Conservation (phyloP, 2,888 invertebrate genomes). For the Esperia sulphurella region DNA sequence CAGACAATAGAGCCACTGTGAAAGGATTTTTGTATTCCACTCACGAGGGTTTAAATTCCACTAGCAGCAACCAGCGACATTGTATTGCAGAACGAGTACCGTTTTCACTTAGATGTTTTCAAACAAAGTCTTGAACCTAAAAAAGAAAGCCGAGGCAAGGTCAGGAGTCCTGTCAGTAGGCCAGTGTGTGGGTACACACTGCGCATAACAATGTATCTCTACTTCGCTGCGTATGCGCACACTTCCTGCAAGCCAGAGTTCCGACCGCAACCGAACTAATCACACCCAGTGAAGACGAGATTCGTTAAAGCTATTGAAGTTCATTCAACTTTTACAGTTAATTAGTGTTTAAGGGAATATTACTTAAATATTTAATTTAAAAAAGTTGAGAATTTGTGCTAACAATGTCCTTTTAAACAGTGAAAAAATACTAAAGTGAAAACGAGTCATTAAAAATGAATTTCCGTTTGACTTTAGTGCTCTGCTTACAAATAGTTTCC, state of each 20-base stretch:
- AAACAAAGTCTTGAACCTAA: slow-evolving; percentile 18
- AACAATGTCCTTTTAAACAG: background rate
- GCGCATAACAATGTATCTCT: slow-evolving; percentile 47
- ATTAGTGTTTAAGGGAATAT: too few relatives aligned
- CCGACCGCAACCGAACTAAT: slow-evolving; percentile 5
- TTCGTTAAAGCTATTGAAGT: too few relatives aligned
- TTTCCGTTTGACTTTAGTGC: slow-evolving; percentile 19
- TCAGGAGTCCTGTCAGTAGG: slow-evolving; percentile 59
- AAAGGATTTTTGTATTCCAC: too few relatives aligned
- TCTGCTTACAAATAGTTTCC: slow-evolving; percentile 27
- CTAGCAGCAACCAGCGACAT: background rate
- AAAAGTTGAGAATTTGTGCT: too few relatives aligned
- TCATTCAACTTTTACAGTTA: too few relatives aligned
- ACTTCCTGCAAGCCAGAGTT: slow-evolving; percentile 28
- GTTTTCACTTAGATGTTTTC: background rate
- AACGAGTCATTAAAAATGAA: slow-evolving; percentile 1
- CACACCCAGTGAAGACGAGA: slow-evolving; percentile 7
- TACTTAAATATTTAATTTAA: too few relatives aligned
- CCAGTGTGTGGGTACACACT: slow-evolving; percentile 25
- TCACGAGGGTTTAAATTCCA: too few relatives aligned
- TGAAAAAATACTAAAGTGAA: background rate
- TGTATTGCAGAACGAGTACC: background rate
- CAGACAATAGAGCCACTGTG: too few relatives aligned
- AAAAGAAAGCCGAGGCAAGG: slow-evolving; percentile 58
- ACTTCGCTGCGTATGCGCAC: slow-evolving; percentile 20